Evolutionary conservation across 1,140 invertebrate species (phyloP).

Genomic region (Epicauta chinensis): DNA sequence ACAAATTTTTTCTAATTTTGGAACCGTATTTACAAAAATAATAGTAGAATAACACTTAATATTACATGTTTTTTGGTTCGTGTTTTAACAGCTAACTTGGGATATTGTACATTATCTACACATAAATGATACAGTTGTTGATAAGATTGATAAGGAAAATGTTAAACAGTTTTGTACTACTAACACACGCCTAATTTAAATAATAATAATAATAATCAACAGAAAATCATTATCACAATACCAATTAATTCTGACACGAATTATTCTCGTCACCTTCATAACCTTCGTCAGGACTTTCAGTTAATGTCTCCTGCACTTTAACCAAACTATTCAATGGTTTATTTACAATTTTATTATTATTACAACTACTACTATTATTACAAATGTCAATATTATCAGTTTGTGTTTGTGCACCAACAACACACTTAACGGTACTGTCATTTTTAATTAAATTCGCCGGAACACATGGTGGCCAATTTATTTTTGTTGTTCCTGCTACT

Average conservation of each 20-base stretch:
- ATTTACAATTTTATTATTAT: conserved; percentile 19
- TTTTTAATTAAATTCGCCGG: conserved; percentile 39
- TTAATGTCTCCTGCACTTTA: conserved; percentile 50
- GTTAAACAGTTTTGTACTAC: too few relatives aligned
- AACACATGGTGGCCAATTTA: conserved; percentile 46
- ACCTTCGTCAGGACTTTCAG: conserved; percentile 80
- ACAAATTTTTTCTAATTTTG: conserved; percentile 5
- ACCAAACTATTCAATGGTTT: conserved; percentile 25
- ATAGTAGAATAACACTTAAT: conserved; percentile 4
- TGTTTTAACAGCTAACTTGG: conserved; percentile 4
- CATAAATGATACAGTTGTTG: too few relatives aligned
- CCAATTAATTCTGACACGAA: conserved; percentile 2
- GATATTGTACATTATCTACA: too few relatives aligned
- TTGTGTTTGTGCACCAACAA: conserved; percentile 53
- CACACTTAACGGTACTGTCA: conserved; percentile 39
- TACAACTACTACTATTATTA: conserved; percentile 15
- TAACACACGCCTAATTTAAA: background rate
- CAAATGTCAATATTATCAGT: conserved; percentile 43
- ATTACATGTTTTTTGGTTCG: conserved; percentile 11
- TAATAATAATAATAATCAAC: background rate
- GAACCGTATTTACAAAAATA: conserved; percentile 14
- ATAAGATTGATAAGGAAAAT: too few relatives aligned
- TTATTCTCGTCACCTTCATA: conserved; percentile 63
- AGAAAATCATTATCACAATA: conserved; percentile 3
- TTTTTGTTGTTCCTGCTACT: conserved; percentile 6